phyloP scores from a whole-genome alignment of 2,113 vertebrate genomes.

The rat (Rattus norvegicus) region GRCr8 NC_086020.1:174445501-174446000 shows the following conservation, averaged over 20 bases:
- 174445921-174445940: not conserved
- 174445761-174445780: constrained; percentile 12
- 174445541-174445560: not conserved
- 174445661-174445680: constrained; percentile 14
- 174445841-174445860: not conserved
- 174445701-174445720: not conserved
- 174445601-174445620: not conserved
- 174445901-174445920: not conserved
- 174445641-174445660: constrained; percentile 29
- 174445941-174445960: not conserved
- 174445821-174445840: not conserved
- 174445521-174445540: not conserved
- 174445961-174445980: not conserved
- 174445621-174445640: not conserved
- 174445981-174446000: not conserved
- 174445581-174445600: constrained; percentile 2
- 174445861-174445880: not conserved
- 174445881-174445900: not conserved
- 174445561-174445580: not conserved
- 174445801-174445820: constrained; percentile 15
- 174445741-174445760: constrained; percentile 38
- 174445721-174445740: constrained; percentile 41
- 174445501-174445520: not conserved
- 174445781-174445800: constrained; percentile 16
- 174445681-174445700: not conserved